Percentiles rank a stretch among this genome's conserved stretches.
Conservation (phyloP, 2,113 vertebrate species). For the Proterorhinus semilunaris region DNA sequence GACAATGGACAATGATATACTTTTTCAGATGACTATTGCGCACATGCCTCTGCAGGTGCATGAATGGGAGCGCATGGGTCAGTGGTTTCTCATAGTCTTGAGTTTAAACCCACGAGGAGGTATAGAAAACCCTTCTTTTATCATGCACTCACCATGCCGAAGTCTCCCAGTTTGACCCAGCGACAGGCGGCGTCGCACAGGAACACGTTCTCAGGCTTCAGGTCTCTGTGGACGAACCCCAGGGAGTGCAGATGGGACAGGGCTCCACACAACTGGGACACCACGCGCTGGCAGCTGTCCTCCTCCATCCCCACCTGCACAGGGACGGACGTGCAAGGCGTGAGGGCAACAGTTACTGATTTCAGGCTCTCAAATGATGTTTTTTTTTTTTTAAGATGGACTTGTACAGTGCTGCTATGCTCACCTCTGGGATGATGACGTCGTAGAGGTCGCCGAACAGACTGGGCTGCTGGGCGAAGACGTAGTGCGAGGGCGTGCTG, state of each 20-base stretch:
- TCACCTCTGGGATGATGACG: slow-evolving; percentile 77
- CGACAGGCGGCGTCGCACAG: slow-evolving; percentile 82
- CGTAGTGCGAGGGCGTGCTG: slow-evolving; percentile 78
- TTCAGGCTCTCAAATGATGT: too few species aligned
- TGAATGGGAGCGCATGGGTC: too few species aligned
- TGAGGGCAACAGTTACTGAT: too few species aligned
- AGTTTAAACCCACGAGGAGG: background rate
- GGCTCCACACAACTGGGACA: slow-evolving; percentile 80
- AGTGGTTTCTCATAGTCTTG: background rate
- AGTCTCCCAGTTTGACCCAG: slow-evolving; percentile 85
- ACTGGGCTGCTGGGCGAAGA: slow-evolving; percentile 83
- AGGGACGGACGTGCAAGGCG: background rate
- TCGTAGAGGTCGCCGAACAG: slow-evolving; percentile 84
- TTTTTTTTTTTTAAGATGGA: background rate
- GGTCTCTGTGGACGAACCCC: slow-evolving; percentile 85
- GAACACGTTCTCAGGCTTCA: slow-evolving; percentile 90
- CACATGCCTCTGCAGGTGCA: background rate
- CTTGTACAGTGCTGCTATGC: fast-evolving
- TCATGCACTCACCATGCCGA: slow-evolving; percentile 77
- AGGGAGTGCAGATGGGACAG: slow-evolving; percentile 85
- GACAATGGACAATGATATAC: too few species aligned
- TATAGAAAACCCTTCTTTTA: background rate
- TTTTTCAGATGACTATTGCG: too few species aligned
- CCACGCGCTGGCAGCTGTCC: slow-evolving; percentile 76
- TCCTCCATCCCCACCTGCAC: slow-evolving; percentile 76